Evolutionary conservation across 2,797 vertebrate species (phyloP), one percentile per base, ranked within the genome.

Genomic region (Parauchenoglanis ngamensis): DNA sequence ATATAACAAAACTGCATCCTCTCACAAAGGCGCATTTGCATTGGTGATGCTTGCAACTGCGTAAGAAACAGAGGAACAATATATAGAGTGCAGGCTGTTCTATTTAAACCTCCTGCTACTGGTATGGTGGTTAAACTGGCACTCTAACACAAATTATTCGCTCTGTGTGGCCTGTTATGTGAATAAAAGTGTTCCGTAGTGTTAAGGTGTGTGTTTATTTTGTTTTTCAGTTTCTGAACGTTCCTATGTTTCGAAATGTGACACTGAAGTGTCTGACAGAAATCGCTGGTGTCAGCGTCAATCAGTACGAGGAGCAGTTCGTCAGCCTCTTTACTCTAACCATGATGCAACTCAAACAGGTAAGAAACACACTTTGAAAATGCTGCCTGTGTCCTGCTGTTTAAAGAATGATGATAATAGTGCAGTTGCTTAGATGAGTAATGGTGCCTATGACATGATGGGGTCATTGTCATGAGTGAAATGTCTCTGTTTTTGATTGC

Each of bases 241-340:
- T 98, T 89, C 97, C 97, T 12, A 98, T 97, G 97, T 98, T 98
- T 91, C 96, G 97, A 87, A 97, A 98, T 21, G 96, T 98, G 67
- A 97, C 97, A 70, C 93, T 98, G 92, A 98, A 98, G 95, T 97
- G 97, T 94, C 95, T 98, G 95, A 98, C 97, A 40, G 97, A 98
- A 94, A 98, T 97, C 86, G 97, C 97, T 80, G 97, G 97, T 87
- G 97, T 97, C 89, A 97, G 96, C 80, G 97, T 97, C 89, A 97
- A 96, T 92, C 97, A 98, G 85, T 98, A 98, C 31, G 97, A 97
- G 93, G 97, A 98, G 87, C 97, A 98, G 67, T 97, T 97, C 89
- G 96, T 97, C 88, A 97, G 95, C 0, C 95, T 98, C 46, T 98
- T 98, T 92, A 97, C 96, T 8, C 92, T 98, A 90, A 98, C 97